Conservation (phyloP, 2,113 vertebrate species). For the Bostrychus sinensis region DNA sequence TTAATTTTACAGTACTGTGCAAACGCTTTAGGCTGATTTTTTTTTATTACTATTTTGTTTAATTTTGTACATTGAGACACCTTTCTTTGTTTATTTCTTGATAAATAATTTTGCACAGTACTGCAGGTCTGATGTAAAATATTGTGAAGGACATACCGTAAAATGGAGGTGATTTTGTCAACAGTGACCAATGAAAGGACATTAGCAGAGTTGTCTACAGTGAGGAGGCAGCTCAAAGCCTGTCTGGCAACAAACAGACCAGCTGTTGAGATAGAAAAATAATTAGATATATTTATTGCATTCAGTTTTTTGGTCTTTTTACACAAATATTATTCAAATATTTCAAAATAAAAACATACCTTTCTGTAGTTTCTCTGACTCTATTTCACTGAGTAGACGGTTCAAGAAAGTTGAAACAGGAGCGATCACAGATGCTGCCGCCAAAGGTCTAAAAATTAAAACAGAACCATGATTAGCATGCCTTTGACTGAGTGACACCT, state of each 20-base stretch:
- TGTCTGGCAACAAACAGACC: constrained; percentile 89
- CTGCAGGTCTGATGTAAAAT: neutral
- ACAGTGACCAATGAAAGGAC: constrained; percentile 83
- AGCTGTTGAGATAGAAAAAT: constrained; percentile 68
- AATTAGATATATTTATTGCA: neutral
- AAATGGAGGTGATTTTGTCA: constrained; percentile 82
- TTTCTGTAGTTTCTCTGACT: constrained; percentile 78
- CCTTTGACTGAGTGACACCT: too few relatives aligned
- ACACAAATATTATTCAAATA: neutral
- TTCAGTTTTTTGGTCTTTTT: neutral
- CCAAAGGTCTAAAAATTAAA: constrained; percentile 81
- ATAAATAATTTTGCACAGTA: neutral
- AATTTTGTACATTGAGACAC: too few relatives aligned
- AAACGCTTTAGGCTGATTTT: too few relatives aligned
- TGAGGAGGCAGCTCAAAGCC: constrained; percentile 90
- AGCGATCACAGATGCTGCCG: constrained; percentile 74
- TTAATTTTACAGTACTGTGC: too few relatives aligned
- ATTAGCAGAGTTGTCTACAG: constrained; percentile 86
- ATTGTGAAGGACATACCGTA: constrained; percentile 75
- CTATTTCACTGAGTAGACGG: constrained; percentile 80
- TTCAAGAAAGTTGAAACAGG: constrained; percentile 78
- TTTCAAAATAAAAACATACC: constrained; percentile 72
- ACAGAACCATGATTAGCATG: too few relatives aligned
- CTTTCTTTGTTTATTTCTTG: too few relatives aligned
- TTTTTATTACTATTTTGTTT: too few relatives aligned